These are phyloP conservation scores for Atherinomorus stipes DNA, from an alignment of 2,113 vertebrate genomes.

Conservation along the genomic window DNA sequence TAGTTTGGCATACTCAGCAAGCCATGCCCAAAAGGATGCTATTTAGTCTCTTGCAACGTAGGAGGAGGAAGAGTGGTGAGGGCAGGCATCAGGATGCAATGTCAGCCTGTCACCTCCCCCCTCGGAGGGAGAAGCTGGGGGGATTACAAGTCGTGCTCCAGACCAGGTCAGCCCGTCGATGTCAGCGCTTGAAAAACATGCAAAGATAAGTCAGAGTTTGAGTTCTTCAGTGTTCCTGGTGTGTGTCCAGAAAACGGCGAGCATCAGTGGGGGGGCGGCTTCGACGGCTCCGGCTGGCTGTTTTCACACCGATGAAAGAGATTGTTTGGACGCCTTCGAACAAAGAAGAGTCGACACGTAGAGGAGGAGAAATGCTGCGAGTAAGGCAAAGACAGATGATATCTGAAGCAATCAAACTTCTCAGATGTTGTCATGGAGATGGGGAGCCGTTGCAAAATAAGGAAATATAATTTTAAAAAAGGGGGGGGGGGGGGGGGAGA, in stretches of 20 bases:
- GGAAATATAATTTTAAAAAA: too few relatives aligned
- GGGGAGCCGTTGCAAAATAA: too few relatives aligned
- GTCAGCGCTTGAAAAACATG: constrained; percentile 81
- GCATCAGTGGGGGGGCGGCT: constrained; percentile 36
- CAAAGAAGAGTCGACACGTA: constrained; percentile 44
- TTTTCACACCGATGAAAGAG: constrained; percentile 67
- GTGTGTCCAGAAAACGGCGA: constrained; percentile 24
- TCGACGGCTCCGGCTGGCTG: constrained; percentile 24
- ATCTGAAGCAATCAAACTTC: constrained; percentile 36
- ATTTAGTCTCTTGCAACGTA: constrained; percentile 76
- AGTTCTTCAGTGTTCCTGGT: constrained; percentile 50
- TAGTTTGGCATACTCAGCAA: constrained; percentile 82
- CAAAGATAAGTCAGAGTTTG: constrained; percentile 72
- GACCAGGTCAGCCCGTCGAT: constrained; percentile 70
- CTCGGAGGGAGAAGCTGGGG: constrained; percentile 12
- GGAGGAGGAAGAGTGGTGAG: not conserved
- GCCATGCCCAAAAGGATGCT: constrained; percentile 82
- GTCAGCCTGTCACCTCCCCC: constrained; percentile 47
- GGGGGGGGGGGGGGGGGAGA: constrained; percentile 12
- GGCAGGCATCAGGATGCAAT: constrained; percentile 64
- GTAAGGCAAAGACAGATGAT: constrained; percentile 74
- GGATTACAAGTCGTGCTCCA: constrained; percentile 74
- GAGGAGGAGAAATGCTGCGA: constrained; percentile 52
- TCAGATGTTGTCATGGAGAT: too few relatives aligned
- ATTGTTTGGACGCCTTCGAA: constrained; percentile 84